A percentile compares a stretch with the other conserved stretches of the same genome.
Evolutionary conservation across 2,888 invertebrate genomes (phyloP).

Genomic region (Andrena minutula): DNA sequence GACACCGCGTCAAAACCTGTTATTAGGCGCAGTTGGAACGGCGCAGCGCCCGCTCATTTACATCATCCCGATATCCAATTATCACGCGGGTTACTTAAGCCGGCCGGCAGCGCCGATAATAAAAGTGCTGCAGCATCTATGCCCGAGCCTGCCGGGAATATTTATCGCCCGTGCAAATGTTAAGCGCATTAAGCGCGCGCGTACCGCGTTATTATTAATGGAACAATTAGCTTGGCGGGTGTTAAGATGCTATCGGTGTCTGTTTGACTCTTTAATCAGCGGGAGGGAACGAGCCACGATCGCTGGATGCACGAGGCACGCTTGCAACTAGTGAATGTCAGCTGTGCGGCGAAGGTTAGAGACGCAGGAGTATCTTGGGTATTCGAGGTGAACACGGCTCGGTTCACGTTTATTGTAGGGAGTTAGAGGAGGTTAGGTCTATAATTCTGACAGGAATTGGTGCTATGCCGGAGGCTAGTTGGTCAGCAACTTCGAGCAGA

Average conservation of each 20-base stretch:
- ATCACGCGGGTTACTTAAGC: conserved; percentile 54
- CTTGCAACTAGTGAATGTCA: conserved; percentile 46
- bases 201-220: conserved; percentile 52
- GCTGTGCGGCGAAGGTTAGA: conserved; percentile 6
- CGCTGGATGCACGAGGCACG: conserved; percentile 2
- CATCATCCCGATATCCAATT: conserved; percentile 61
- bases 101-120: conserved; percentile 23
- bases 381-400: not conserved
- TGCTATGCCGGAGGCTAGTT: too few species aligned
- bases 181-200: conserved; percentile 17
- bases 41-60: conserved; percentile 43
- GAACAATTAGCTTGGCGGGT: conserved; percentile 59
- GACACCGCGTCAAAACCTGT: conserved; percentile 38
- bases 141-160: conserved; percentile 3
- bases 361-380: conserved; percentile 1
- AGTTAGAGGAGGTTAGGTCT: not conserved
- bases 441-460: not conserved
- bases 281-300: conserved; percentile 11
- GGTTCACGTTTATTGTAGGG: not conserved
- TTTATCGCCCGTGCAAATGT: conserved; percentile 53
- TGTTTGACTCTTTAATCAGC: conserved; percentile 52
- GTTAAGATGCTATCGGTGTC: conserved; percentile 60
- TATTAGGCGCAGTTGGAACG: conserved; percentile 41
- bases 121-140: conserved; percentile 26
- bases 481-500: not conserved